These are phyloP conservation scores for Agonopterix alstromeriana DNA, from an alignment of 2,888 invertebrate species.

Conservation along the genomic window DNA sequence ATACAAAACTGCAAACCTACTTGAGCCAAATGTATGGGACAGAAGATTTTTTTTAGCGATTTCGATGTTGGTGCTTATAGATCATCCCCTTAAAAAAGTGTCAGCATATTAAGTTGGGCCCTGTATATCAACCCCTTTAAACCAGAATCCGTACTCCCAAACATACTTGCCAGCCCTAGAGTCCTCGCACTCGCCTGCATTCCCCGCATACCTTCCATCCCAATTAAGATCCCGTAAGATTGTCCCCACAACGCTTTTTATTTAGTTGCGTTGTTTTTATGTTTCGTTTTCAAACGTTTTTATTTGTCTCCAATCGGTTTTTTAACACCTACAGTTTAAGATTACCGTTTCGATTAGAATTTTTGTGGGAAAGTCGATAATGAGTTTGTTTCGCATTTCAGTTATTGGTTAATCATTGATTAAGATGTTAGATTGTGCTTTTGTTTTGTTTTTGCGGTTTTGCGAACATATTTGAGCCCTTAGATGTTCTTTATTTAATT, in stretches of 20 bases:
- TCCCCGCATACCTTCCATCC: constrained; percentile 40
- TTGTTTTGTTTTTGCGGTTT: too few relatives aligned
- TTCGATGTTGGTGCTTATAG: too few relatives aligned
- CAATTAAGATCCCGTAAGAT: constrained; percentile 63
- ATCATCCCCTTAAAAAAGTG: too few relatives aligned
- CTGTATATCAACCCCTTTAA: too few relatives aligned
- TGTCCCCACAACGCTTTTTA: constrained; percentile 27
- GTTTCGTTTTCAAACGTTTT: background rate
- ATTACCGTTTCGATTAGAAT: constrained; percentile 23
- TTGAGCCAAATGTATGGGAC: too few relatives aligned
- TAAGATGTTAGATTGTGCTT: background rate
- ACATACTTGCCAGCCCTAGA: too few relatives aligned
- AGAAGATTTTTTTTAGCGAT: too few relatives aligned
- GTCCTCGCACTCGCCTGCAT: constrained; percentile 9
- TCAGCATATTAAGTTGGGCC: too few relatives aligned
- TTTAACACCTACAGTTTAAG: constrained; percentile 39
- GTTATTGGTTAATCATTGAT: background rate
- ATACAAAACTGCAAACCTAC: too few relatives aligned
- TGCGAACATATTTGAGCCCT: too few relatives aligned
- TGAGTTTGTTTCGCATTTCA: constrained; percentile 22
- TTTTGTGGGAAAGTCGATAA: constrained; percentile 28
- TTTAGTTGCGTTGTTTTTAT: background rate
- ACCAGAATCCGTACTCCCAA: too few relatives aligned
- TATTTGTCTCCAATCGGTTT: constrained; percentile 28
- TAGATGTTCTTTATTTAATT: too few relatives aligned